phyloP scores from a whole-genome alignment of 92 coral and sea anemone genomes.

The Heteractis magnifica region DNA sequence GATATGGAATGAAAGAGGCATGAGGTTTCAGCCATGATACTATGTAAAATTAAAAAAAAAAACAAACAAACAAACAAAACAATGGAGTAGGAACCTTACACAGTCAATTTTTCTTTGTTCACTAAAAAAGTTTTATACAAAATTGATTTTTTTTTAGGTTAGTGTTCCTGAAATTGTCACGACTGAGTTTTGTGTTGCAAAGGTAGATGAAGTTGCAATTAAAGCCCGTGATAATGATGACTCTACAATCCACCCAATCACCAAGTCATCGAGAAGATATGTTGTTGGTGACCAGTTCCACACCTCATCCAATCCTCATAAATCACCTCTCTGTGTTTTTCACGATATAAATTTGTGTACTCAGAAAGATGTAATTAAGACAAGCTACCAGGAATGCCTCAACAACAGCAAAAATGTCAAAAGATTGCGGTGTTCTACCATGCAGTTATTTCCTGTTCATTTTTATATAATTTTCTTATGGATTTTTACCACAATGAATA shows the following conservation, averaged over 20 bases:
- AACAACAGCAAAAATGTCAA: constrained; percentile 40
- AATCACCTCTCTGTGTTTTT: constrained; percentile 49
- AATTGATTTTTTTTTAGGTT: constrained; percentile 1
- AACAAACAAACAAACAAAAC: no score
- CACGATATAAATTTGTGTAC: constrained; percentile 44
- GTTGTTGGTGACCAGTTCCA: constrained; percentile 58
- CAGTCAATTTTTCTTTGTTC: not conserved
- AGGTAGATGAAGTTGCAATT: not conserved
- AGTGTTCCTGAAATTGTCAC: constrained; percentile 46
- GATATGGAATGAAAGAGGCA: not conserved
- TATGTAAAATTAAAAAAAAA: not conserved
- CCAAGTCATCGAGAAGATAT: constrained; percentile 43
- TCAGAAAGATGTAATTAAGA: constrained; percentile 27
- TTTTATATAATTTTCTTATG: constrained; percentile 38
- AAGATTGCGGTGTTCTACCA: constrained; percentile 33
- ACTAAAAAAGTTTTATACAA: not conserved
- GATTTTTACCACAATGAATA: constrained; percentile 33
- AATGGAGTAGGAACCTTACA: not conserved
- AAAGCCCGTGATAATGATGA: not conserved
- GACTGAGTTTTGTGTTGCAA: constrained; percentile 25
- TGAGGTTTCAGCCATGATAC: not conserved
- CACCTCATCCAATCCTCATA: constrained; percentile 48
- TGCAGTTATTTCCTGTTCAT: constrained; percentile 38
- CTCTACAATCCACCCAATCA: constrained; percentile 28
- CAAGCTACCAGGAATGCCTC: constrained; percentile 36